Percentiles rank a stretch among this genome's conserved stretches.
Conservation (phyloP, 92 coral and sea anemone genomes). For the Zoanthus sociatus region DNA sequence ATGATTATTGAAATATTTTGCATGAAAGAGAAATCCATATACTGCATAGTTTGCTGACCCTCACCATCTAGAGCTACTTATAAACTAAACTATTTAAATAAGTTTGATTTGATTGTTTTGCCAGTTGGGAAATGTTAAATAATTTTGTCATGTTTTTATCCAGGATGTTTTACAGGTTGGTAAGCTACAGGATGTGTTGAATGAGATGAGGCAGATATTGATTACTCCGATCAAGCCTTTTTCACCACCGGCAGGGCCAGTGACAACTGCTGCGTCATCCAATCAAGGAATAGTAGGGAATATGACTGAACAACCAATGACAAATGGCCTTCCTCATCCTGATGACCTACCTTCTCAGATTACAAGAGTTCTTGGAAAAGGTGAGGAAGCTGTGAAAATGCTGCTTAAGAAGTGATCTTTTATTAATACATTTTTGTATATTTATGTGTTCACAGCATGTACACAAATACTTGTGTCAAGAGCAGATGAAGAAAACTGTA, state of each 20-base stretch:
- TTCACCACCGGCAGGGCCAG: slow-evolving; percentile 63
- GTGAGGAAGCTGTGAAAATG: slow-evolving; percentile 61
- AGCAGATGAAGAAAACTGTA: slow-evolving; percentile 91
- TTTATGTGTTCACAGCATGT: slow-evolving; percentile 74
- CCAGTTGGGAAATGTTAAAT: background rate
- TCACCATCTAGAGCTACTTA: background rate
- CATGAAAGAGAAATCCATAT: too few species aligned
- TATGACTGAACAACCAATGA: slow-evolving; percentile 51
- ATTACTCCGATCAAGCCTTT: slow-evolving; percentile 90
- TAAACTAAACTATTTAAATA: background rate
- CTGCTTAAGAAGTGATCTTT: background rate
- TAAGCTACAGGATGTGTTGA: slow-evolving; percentile 83
- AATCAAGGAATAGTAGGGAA: slow-evolving; percentile 31
- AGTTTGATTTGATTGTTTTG: background rate
- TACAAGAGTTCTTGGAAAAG: slow-evolving; percentile 95
- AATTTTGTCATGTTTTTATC: background rate
- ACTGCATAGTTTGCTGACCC: too few species aligned
- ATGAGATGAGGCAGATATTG: slow-evolving; percentile 73
- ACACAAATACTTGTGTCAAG: slow-evolving; percentile 96
- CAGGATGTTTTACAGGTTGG: slow-evolving; percentile 93
- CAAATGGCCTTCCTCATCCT: slow-evolving; percentile 75
- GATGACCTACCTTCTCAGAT: slow-evolving; percentile 92
- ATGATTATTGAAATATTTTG: too few species aligned
- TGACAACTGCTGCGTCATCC: slow-evolving; percentile 48
- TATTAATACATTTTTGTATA: background rate